Percentiles rank a stretch among this genome's conserved stretches.
phyloP scores from a whole-genome alignment of 1,140 invertebrate species.

The Leptopilina boulardi region DNA sequence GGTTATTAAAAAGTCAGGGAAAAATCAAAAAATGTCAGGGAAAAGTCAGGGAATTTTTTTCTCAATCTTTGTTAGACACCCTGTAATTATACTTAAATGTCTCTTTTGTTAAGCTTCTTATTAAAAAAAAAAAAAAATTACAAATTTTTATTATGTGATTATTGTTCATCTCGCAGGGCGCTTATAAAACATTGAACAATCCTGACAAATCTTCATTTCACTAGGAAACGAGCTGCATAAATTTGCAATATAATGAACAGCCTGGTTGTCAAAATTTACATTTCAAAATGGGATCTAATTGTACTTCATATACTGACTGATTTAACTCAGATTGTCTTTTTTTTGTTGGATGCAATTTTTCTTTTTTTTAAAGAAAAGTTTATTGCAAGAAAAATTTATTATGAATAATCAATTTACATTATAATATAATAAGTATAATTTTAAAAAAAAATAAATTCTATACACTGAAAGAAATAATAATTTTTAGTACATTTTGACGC shows the following conservation, averaged over 20 bases:
- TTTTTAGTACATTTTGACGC: too few species aligned
- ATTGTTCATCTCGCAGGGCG: neutral
- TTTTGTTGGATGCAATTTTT: neutral
- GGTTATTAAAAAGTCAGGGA: too few species aligned
- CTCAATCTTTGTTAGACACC: too few species aligned
- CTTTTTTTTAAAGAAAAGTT: neutral
- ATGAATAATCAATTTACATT: too few species aligned
- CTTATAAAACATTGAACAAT: slow-evolving; percentile 2
- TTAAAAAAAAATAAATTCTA: too few species aligned
- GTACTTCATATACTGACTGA: neutral
- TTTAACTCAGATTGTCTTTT: neutral
- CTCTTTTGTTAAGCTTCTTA: neutral
- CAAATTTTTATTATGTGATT: neutral
- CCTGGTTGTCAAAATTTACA: slow-evolving; percentile 3
- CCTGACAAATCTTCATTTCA: slow-evolving; percentile 7
- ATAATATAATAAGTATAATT: too few species aligned
- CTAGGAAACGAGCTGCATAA: slow-evolving; percentile 21
- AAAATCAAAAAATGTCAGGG: too few species aligned
- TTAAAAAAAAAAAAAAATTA: too few species aligned
- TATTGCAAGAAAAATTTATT: neutral
- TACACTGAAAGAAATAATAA: too few species aligned
- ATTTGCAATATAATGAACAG: slow-evolving; percentile 22
- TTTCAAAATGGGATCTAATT: slow-evolving; percentile 11
- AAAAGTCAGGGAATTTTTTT: too few species aligned
- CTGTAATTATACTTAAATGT: too few species aligned